These are phyloP conservation scores for Zele albiditarsus DNA, from an alignment of 2,888 invertebrate species.

Conservation along the genomic window DNA sequence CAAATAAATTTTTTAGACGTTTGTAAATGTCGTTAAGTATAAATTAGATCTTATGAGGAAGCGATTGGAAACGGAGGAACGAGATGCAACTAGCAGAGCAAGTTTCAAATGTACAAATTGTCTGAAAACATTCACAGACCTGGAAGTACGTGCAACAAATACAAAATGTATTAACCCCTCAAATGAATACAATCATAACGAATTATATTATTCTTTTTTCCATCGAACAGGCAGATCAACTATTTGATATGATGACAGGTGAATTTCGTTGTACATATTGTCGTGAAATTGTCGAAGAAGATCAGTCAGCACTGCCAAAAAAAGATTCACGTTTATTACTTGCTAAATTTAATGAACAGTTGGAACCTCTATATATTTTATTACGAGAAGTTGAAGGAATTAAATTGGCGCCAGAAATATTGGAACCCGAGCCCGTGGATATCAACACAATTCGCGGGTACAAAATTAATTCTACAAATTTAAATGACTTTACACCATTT, in stretches of 20 bases:
- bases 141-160: conserved; percentile 79
- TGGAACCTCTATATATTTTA: conserved; percentile 92
- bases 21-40: conserved; percentile 98
- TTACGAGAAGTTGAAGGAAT: conserved; percentile 94
- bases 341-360: conserved; percentile 95
- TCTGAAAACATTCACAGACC: conserved; percentile 94
- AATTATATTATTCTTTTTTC: conserved; percentile 24
- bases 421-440: conserved; percentile 95
- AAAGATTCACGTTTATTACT: conserved; percentile 92
- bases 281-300: conserved; percentile 92
- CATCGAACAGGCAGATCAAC: conserved; percentile 82
- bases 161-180: background rate
- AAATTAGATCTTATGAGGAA: conserved; percentile 97
- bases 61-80: conserved; percentile 95
- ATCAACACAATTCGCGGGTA: conserved; percentile 88
- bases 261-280: conserved; percentile 95
- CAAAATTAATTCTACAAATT: conserved; percentile 34
- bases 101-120: conserved; percentile 96
- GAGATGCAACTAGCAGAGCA: conserved; percentile 94
- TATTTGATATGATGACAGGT: conserved; percentile 88
- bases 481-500: conserved; percentile 6
- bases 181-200: background rate
- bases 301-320: conserved; percentile 93
- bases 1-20: conserved; percentile 75
- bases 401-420: conserved; percentile 91